Evolutionary conservation across 2,888 invertebrate genomes (phyloP), one percentile per base, ranked within the genome.

Genomic region (Eilema depressum): DNA sequence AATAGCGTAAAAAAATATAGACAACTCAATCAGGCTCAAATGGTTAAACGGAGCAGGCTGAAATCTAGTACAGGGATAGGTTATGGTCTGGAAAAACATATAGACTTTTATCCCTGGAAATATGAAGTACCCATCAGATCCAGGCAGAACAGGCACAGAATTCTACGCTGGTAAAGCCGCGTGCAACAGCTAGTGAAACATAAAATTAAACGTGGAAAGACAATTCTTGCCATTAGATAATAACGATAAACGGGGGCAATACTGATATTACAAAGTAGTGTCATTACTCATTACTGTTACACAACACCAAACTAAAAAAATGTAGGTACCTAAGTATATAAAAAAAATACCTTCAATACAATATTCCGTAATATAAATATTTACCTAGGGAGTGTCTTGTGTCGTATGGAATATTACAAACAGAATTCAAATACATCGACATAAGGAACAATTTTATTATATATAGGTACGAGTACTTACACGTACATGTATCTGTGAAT

Each of bases 351-450:
- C 53, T 53, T n/a, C 53, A 53, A 53, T 7, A 47, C 20, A 20
- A 41, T 20, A 20, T 47, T 20, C 47, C 47, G 20, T 41, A 47
- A n/a, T n/a, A 20, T 7, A 20, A 53, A 3, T 0, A 20, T n/a
- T n/a, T 28, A 28, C n/a, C n/a, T 26, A 23, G 25, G 10, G 20
- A 20, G 5, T 59, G 25, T 25, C 59, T 59, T 53, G 10, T 20
- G 53, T 53, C 53, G n/a, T n/a, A n/a, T 2, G n/a, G n/a, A 53
- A 59, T 30, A 61, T n/a, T n/a, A 33, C 61, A 17, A 61, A 61
- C 61, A 61, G 61, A 61, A 28, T 30, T 61, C 61, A 61, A 61
- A 61, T 30, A 61, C 30, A 60, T 26, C 10, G 26, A 57, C n/a
- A 26, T 57, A 25, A 26, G 26, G 59, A 20, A 47, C 20, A 53